A percentile compares a stretch with the other conserved stretches of the same genome.
Conservation (phyloP, 2,113 vertebrate species). For the Xyliphius kryptos region DNA sequence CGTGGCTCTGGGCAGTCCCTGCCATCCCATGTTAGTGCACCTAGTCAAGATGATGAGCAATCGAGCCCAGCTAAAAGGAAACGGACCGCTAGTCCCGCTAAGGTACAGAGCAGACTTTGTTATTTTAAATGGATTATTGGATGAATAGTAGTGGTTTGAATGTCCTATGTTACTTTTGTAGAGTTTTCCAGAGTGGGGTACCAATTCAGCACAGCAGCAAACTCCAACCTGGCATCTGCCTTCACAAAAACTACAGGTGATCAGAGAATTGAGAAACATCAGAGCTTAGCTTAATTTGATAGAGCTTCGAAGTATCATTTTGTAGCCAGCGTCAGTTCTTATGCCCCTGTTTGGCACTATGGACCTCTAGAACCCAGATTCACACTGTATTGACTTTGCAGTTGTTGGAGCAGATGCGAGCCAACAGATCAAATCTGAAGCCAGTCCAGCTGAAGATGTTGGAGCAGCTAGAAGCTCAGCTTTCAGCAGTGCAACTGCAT, state of each 20-base stretch:
- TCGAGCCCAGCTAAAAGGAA: conserved; percentile 95
- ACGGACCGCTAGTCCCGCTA: conserved; percentile 89
- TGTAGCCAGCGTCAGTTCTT: too few species aligned
- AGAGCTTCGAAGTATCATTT: too few species aligned
- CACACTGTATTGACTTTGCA: conserved; percentile 47
- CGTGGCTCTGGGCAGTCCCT: conserved; percentile 80
- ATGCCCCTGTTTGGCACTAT: too few species aligned
- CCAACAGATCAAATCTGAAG: conserved; percentile 85
- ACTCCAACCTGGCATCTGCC: conserved; percentile 86
- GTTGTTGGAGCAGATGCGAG: conserved; percentile 89
- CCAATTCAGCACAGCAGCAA: conserved; percentile 77
- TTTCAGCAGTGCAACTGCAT: conserved; percentile 89
- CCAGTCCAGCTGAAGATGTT: conserved; percentile 88
- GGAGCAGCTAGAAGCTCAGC: conserved; percentile 94
- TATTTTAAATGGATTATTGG: too few species aligned
- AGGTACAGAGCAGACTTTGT: conserved; percentile 65
- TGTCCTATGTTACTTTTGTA: conserved; percentile 40
- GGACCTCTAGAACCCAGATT: too few species aligned
- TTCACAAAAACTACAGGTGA: conserved; percentile 90
- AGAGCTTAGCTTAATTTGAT: too few species aligned
- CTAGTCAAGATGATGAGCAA: conserved; percentile 83
- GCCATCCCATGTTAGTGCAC: conserved; percentile 77
- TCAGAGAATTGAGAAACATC: background rate
- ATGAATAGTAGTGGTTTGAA: too few species aligned
- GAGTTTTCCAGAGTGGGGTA: conserved; percentile 80